phyloP scores from a whole-genome alignment of 1,140 invertebrate genomes.

The Saccostrea glomerata region DNA sequence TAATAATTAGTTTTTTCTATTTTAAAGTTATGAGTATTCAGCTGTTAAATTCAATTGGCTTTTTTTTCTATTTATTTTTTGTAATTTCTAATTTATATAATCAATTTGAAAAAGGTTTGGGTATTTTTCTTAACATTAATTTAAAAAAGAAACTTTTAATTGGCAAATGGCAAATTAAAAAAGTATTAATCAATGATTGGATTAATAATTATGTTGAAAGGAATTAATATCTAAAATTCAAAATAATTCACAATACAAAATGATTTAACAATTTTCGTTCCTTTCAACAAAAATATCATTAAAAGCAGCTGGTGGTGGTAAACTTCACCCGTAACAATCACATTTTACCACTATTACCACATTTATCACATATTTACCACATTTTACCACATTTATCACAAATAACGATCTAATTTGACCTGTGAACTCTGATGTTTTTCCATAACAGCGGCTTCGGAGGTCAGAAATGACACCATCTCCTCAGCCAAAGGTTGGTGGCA shows the following conservation, averaged over 20 bases:
- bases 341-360: too few relatives aligned
- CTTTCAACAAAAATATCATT: too few relatives aligned
- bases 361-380: too few relatives aligned
- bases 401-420: not conserved
- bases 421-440: conserved; percentile 13
- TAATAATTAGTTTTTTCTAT: not conserved
- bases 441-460: conserved; percentile 20
- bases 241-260: too few relatives aligned
- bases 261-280: too few relatives aligned
- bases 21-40: not conserved
- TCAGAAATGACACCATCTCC: conserved; percentile 11
- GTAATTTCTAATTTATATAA: not conserved
- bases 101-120: not conserved
- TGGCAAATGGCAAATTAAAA: not conserved
- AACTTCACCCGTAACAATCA: too few relatives aligned
- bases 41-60: not conserved
- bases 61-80: not conserved
- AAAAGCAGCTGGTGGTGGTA: too few relatives aligned
- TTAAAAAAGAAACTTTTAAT: not conserved
- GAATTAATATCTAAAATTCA: too few relatives aligned
- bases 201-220: too few relatives aligned
- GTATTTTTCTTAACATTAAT: not conserved
- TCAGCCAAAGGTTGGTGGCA: conserved; percentile 21
- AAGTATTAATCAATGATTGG: not conserved
- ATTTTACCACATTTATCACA: not conserved